Evolutionary conservation across 2,797 vertebrate species (phyloP).

Genomic region (Sebastes alutus): DNA sequence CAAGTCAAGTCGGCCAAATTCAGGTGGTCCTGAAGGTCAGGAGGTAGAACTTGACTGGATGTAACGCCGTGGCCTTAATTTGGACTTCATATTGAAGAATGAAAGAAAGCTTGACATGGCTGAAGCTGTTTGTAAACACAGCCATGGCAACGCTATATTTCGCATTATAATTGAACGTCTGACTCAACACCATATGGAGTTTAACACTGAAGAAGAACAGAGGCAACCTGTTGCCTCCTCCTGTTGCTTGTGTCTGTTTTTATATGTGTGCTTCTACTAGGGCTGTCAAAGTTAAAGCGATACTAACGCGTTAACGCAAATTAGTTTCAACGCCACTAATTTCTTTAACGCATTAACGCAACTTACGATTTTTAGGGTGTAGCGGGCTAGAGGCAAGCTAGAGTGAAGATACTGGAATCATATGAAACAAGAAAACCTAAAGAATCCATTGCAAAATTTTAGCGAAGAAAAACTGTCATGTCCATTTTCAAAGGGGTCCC

Average conservation of each 20-base stretch:
- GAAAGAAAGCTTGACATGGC: neutral
- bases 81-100: neutral
- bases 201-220: neutral
- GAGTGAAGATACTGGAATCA: too few relatives aligned
- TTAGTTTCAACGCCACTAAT: too few relatives aligned
- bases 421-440: fast-evolving
- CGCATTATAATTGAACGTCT: neutral
- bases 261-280: too few relatives aligned
- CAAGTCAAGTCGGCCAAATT: constrained; percentile 37
- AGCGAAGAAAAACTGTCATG: fast-evolving
- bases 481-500: fast-evolving
- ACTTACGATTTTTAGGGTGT: too few relatives aligned
- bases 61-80: neutral
- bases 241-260: too few relatives aligned
- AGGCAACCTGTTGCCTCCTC: neutral
- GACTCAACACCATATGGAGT: constrained; percentile 30
- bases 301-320: too few relatives aligned
- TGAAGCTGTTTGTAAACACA: neutral
- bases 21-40: constrained; percentile 18
- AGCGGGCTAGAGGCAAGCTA: too few relatives aligned
- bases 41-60: neutral
- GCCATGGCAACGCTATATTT: neutral
- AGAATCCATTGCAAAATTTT: too few relatives aligned
- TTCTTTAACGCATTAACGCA: too few relatives aligned
- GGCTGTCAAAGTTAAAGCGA: too few relatives aligned